A percentile compares a stretch with the other conserved stretches of the same genome.
Conservation (phyloP, 1,140 invertebrate species). For the Acarapis woodi region DNA sequence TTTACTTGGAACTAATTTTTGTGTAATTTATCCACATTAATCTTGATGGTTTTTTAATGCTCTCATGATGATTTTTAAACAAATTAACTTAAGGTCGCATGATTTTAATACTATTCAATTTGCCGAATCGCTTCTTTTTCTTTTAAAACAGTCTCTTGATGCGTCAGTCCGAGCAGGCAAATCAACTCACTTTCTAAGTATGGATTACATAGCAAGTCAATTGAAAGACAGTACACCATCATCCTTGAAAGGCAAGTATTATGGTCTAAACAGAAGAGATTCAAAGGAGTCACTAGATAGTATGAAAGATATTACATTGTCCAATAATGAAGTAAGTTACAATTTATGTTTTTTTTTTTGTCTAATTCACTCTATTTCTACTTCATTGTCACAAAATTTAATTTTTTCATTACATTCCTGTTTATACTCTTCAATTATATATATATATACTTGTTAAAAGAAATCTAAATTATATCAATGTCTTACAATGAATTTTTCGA, state of each 20-base stretch:
- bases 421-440: not conserved
- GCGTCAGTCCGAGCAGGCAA: conserved; percentile 9
- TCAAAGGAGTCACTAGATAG: conserved; percentile 30
- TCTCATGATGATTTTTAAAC: too few relatives aligned
- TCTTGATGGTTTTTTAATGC: too few relatives aligned
- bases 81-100: too few relatives aligned
- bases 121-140: too few relatives aligned
- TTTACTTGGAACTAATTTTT: too few relatives aligned
- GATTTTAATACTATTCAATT: too few relatives aligned
- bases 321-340: not conserved
- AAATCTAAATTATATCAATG: not conserved
- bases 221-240: conserved; percentile 20
- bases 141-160: too few relatives aligned
- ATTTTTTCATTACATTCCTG: too few relatives aligned
- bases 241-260: conserved; percentile 19
- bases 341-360: not conserved
- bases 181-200: conserved; percentile 11
- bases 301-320: conserved; percentile 16
- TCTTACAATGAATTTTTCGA: not conserved
- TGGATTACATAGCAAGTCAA: conserved; percentile 10
- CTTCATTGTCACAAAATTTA: too few relatives aligned
- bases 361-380: too few relatives aligned
- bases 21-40: too few relatives aligned
- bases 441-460: not conserved
- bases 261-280: conserved; percentile 23